Conservation (phyloP, 1,140 invertebrate species). For the Parasteatoda tepidariorum region DNA sequence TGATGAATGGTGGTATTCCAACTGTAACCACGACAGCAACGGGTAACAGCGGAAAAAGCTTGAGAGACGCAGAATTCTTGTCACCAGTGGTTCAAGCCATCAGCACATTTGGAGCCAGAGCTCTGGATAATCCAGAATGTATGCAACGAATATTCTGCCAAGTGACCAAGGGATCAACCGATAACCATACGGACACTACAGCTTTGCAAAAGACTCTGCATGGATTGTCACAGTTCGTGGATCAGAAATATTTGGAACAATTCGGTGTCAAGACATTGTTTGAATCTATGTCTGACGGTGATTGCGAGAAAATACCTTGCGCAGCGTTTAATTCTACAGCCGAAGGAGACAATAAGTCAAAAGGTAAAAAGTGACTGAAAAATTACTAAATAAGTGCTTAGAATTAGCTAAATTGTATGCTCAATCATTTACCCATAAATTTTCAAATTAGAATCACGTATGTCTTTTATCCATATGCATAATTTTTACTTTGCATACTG, state of each 20-base stretch:
- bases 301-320: conserved; percentile 46
- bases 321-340: neutral
- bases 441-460: neutral
- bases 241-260: neutral
- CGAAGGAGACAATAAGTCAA: neutral
- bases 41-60: conserved; percentile 10
- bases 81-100: conserved; percentile 34
- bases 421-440: neutral
- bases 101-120: conserved; percentile 15
- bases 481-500: too few relatives aligned
- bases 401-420: neutral
- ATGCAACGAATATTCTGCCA: conserved; percentile 53
- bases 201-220: conserved; percentile 37
- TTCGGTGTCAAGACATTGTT: conserved; percentile 29
- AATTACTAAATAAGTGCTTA: too few relatives aligned
- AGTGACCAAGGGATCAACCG: conserved; percentile 17
- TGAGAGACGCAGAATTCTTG: neutral
- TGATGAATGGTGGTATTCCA: conserved; percentile 47
- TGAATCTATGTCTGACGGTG: conserved; percentile 46
- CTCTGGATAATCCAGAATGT: conserved; percentile 47
- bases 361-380: neutral
- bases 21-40: conserved; percentile 50
- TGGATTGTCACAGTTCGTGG: conserved; percentile 1
- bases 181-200: neutral
- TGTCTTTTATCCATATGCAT: too few relatives aligned